These are phyloP conservation scores for Tetramorium simillimum DNA, from an alignment of 1,140 invertebrate species.

Conservation along the genomic window DNA sequence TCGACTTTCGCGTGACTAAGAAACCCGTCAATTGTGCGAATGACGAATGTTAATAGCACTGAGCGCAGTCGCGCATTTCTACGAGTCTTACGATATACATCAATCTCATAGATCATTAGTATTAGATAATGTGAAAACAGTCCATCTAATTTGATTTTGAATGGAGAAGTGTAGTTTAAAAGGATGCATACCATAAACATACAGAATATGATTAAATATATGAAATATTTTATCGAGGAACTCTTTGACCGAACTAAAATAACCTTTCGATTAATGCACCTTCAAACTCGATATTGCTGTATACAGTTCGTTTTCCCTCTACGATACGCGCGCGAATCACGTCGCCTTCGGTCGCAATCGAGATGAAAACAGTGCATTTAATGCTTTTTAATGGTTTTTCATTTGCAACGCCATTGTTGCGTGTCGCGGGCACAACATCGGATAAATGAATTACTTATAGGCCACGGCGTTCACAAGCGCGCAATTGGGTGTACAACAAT, in stretches of 20 bases:
- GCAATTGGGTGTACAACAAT: conserved; percentile 45
- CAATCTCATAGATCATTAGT: neutral
- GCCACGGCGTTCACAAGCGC: conserved; percentile 28
- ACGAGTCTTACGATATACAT: neutral
- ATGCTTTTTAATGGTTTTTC: conserved; percentile 51
- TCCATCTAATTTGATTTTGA: neutral
- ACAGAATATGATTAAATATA: neutral
- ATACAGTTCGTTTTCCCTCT: neutral
- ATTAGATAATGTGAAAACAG: neutral
- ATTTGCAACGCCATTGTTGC: conserved; percentile 39
- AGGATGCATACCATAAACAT: neutral
- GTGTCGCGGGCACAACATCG: conserved; percentile 8
- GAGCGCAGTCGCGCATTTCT: neutral
- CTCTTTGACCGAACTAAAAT: neutral
- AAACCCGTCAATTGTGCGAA: neutral
- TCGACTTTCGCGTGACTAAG: neutral
- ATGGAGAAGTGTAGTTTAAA: neutral
- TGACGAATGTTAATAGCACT: neutral
- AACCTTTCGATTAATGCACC: neutral
- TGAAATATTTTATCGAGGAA: neutral
- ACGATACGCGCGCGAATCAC: neutral
- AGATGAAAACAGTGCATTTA: conserved; percentile 27
- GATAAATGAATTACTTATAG: conserved; percentile 52
- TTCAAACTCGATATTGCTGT: neutral
- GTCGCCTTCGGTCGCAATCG: neutral